Conservation (phyloP, 2,113 vertebrate species). For the Stigmatopora argus region DNA sequence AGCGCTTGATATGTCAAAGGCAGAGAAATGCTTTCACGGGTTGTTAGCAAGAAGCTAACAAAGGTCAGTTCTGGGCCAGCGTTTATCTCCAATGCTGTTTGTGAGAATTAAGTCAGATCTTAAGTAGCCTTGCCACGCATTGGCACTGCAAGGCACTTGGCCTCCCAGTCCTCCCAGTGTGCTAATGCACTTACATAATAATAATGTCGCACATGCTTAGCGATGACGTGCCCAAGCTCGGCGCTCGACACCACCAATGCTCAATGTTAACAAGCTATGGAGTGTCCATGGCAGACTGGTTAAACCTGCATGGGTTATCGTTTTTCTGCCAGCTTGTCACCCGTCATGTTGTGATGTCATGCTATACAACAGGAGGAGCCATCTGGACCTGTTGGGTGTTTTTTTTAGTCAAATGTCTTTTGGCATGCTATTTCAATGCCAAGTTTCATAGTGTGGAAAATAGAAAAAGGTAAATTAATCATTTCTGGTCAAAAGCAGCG, state of each 20-base stretch:
- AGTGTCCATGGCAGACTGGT: constrained; percentile 21
- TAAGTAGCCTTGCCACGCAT: constrained; percentile 41
- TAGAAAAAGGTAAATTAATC: not conserved
- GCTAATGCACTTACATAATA: constrained; percentile 42
- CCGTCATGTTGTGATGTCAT: constrained; percentile 39
- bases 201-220: not conserved
- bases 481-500: not conserved
- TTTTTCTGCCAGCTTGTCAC: constrained; percentile 47
- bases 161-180: constrained; percentile 40
- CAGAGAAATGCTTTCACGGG: not conserved
- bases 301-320: constrained; percentile 32
- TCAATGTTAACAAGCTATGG: constrained; percentile 15
- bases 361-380: constrained; percentile 54
- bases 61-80: constrained; percentile 13
- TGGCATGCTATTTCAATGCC: not conserved
- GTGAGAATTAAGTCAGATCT: constrained; percentile 38
- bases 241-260: constrained; percentile 6
- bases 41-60: not conserved
- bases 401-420: constrained; percentile 11
- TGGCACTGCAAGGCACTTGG: constrained; percentile 16
- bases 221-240: constrained; percentile 2
- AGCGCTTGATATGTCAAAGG: not conserved
- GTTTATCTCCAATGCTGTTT: constrained; percentile 45
- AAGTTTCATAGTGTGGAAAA: not conserved
- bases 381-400: constrained; percentile 63